Evolutionary conservation across 2,113 vertebrate genomes (phyloP).

Genomic region (Etheostoma spectabile): DNA sequence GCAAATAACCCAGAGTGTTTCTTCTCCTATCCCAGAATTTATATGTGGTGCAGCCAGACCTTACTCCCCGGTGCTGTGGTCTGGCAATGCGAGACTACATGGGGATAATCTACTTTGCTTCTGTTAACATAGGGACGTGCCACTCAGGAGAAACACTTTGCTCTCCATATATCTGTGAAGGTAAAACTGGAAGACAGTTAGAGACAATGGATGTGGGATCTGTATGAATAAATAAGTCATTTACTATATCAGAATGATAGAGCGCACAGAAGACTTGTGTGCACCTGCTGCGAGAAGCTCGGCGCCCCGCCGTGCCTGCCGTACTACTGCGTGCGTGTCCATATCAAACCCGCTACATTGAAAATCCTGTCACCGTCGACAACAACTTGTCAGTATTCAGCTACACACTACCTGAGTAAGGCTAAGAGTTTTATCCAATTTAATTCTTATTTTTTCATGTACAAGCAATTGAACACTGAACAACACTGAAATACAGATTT

Average conservation of each 20-base stretch:
- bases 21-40: too few species aligned
- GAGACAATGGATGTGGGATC: not conserved
- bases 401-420: not conserved
- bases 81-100: too few species aligned
- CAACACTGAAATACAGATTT: not conserved
- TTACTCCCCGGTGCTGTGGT: too few species aligned
- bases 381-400: not conserved
- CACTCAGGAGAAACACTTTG: not conserved
- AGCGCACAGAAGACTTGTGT: not conserved
- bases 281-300: not conserved
- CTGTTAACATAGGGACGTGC: not conserved
- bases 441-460: not conserved
- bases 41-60: too few species aligned
- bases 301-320: not conserved
- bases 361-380: not conserved
- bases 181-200: not conserved
- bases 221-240: too few species aligned
- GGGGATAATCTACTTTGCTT: too few species aligned
- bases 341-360: not conserved
- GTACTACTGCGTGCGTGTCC: not conserved
- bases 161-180: not conserved
- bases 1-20: too few species aligned
- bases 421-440: not conserved
- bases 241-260: too few species aligned
- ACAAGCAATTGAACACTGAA: not conserved